Conservation (phyloP, 2,888 invertebrate species). For the Acanthopleura granulata region DNA sequence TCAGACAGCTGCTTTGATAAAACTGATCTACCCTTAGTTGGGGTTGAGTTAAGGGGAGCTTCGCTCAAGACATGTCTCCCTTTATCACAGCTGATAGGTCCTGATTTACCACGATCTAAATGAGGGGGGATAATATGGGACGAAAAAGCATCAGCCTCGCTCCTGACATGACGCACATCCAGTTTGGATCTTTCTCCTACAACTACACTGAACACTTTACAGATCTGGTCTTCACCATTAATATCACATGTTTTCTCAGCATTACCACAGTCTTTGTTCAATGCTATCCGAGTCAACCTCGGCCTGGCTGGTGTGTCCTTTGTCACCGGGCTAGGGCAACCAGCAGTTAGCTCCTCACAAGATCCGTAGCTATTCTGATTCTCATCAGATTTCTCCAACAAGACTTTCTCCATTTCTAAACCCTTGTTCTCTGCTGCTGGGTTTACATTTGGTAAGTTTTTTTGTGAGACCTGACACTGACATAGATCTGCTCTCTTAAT, state of each 20-base stretch:
- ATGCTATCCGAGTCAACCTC: not conserved
- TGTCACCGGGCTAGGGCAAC: not conserved
- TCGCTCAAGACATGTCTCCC: not conserved
- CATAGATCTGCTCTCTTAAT: not conserved
- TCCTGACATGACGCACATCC: constrained; percentile 41
- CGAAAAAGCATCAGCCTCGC: not conserved
- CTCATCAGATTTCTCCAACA: not conserved
- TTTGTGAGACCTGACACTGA: not conserved
- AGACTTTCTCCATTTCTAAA: not conserved
- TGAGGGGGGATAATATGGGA: not conserved
- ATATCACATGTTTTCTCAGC: not conserved
- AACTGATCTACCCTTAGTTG: not conserved
- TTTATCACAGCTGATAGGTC: not conserved
- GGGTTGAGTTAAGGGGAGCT: not conserved
- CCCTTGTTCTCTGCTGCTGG: not conserved
- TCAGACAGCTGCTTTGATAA: constrained; percentile 1
- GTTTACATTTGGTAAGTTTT: not conserved
- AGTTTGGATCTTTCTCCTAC: constrained; percentile 41
- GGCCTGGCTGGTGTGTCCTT: not conserved
- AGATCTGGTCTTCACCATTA: constrained; percentile 29
- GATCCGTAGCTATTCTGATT: not conserved
- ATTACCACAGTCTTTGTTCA: not conserved
- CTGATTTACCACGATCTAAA: not conserved
- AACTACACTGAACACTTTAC: constrained; percentile 42
- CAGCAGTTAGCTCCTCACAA: too few species aligned